Evolutionary conservation across 2,797 vertebrate species (phyloP), one percentile per base, ranked within the genome.

Genomic region (Phrynocephalus guinanensis): DNA sequence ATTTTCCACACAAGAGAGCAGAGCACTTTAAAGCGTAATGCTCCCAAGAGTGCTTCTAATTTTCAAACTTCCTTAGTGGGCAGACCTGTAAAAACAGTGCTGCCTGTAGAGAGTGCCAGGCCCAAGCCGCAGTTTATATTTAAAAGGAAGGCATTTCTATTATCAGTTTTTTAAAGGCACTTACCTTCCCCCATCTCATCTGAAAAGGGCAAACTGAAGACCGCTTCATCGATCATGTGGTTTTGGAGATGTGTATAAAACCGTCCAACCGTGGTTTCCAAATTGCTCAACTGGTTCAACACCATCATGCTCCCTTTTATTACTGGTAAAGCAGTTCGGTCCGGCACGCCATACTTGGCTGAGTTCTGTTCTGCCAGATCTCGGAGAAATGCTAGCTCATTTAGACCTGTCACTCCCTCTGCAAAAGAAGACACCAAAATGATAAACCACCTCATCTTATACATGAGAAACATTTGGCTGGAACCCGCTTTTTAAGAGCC

Each of bases 271-370:
- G 98, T 98, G 2, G 98, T 99, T 96, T 99, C 99, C 95, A 99
- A 97, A 97, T 99, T 99, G 91, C 99, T 99, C 81, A 99, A 97
- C 95, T 99, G 99, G 96, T 99, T 99, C 2, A 99, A 97, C 0
- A 99, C 99, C 98, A 99, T 99, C 99, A 99, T 99, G 96, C 98
- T 99, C 33, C 99, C 99, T 94, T 99, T 99, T 89, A 98, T 95
- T 68, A 99, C 98, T 0, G 98, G 98, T 28, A 98, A 96, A 52
- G 95, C 87, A 0, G 94, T 95, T 60, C 97, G 96, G 78, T 98
- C 97, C 0, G 94, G 95, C 38, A 99, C 96, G 0, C 98, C 98
- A 0, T 99, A 99, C 92, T 99, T 99, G 24, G 97, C 96, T 0
- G 97, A 98, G 92, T 99, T 99, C 96, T 99, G 99, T 93, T 99